Conservation (phyloP, 2,113 vertebrate genomes). For the Corythoichthys haematopterus region DNA sequence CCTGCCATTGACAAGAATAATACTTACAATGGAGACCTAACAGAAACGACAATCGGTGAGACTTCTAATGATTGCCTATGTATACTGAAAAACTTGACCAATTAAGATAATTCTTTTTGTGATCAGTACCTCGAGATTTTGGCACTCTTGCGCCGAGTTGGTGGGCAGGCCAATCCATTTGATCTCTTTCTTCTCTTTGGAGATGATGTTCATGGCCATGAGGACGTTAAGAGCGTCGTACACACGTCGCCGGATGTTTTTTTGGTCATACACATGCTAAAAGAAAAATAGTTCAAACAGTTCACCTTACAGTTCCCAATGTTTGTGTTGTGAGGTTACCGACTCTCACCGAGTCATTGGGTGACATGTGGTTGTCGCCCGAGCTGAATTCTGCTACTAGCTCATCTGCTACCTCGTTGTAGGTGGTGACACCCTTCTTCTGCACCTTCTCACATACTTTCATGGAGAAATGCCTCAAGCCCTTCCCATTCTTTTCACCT, state of each 20-base stretch:
- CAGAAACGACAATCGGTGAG: neutral
- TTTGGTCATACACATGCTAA: slow-evolving; percentile 95
- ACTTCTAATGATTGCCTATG: neutral
- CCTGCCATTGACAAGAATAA: slow-evolving; percentile 64
- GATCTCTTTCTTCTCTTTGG: slow-evolving; percentile 99
- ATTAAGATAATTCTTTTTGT: too few relatives aligned
- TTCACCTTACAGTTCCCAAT: neutral
- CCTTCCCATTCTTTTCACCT: slow-evolving; percentile 98
- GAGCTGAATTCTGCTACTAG: slow-evolving; percentile 97
- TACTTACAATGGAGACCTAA: neutral
- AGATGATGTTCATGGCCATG: slow-evolving; percentile 99
- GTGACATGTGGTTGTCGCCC: slow-evolving; percentile 91
- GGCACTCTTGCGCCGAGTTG: slow-evolving; percentile 98
- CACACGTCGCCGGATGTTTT: slow-evolving; percentile 95
- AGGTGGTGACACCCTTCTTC: slow-evolving; percentile 95
- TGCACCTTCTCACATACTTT: slow-evolving; percentile 99
- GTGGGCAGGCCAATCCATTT: slow-evolving; percentile 97
- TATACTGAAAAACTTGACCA: too few relatives aligned
- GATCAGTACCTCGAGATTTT: slow-evolving; percentile 88
- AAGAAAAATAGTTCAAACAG: neutral
- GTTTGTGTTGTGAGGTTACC: neutral
- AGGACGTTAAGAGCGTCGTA: slow-evolving; percentile 98
- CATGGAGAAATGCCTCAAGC: slow-evolving; percentile 97
- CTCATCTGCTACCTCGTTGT: slow-evolving; percentile 97
- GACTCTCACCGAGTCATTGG: slow-evolving; percentile 86